Conservation (phyloP, 2,113 vertebrate species). For the Oreotrochilus melanogaster region DNA sequence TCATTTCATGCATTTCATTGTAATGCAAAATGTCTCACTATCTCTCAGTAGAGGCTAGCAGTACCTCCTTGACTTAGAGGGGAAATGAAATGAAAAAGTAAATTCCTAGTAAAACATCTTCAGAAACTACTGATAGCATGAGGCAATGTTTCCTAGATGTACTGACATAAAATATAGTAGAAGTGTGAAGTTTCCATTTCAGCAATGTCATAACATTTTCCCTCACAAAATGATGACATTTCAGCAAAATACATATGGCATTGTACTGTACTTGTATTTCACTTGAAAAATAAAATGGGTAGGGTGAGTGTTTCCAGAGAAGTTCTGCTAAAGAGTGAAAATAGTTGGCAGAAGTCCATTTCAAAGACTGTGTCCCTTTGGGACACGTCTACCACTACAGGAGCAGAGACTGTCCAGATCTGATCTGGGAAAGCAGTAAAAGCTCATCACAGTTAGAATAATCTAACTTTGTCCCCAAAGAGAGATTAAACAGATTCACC, state of each 20-base stretch:
- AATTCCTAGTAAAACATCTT: neutral
- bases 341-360: conserved; percentile 20
- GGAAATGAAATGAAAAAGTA: neutral
- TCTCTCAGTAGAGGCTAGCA: neutral
- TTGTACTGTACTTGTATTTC: neutral
- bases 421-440: conserved; percentile 12
- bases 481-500: conserved; percentile 5
- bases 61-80: neutral
- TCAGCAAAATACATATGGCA: neutral
- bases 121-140: neutral
- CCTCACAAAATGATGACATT: neutral
- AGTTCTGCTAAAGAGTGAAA: neutral
- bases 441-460: conserved; percentile 35
- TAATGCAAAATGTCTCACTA: neutral
- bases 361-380: neutral
- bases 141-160: neutral
- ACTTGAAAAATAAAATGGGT: neutral
- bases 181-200: neutral
- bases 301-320: conserved; percentile 21
- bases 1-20: neutral
- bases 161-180: neutral
- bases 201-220: neutral
- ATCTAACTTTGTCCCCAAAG: conserved; percentile 1
- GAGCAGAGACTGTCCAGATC: conserved; percentile 52
- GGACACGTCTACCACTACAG: conserved; percentile 14